Percentiles rank a stretch among this genome's conserved stretches.
Evolutionary conservation across 2,113 vertebrate genomes (phyloP).

Genomic region (Tachysurus fulvidraco): DNA sequence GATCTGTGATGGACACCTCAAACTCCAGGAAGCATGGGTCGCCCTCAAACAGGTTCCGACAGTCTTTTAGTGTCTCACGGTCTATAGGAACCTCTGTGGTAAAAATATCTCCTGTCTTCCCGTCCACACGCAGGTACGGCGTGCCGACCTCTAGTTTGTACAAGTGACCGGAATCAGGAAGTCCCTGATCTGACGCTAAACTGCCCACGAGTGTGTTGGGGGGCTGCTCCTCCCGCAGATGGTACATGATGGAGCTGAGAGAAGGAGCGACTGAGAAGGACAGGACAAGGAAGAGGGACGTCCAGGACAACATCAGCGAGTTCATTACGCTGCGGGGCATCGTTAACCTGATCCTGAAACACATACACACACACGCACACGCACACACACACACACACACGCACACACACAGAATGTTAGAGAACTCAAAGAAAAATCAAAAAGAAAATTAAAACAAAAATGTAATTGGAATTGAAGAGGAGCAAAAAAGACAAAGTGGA

Average conservation of each 20-base stretch:
- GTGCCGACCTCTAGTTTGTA: constrained; percentile 95
- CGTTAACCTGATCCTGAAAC: constrained; percentile 50
- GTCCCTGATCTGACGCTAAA: constrained; percentile 86
- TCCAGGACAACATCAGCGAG: constrained; percentile 48
- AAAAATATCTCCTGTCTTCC: constrained; percentile 94
- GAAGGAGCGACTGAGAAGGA: constrained; percentile 46
- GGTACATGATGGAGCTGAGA: constrained; percentile 75
- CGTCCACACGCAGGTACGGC: constrained; percentile 90
- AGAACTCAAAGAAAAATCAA: background rate
- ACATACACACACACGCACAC: constrained; percentile 43
- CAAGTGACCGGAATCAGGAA: constrained; percentile 88
- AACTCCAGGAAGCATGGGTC: constrained; percentile 92
- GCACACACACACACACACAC: constrained; percentile 44
- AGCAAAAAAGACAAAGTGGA: background rate
- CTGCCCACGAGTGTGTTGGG: constrained; percentile 93
- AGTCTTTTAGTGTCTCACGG: constrained; percentile 87
- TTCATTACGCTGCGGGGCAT: constrained; percentile 61
- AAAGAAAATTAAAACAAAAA: background rate
- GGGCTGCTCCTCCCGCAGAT: constrained; percentile 88
- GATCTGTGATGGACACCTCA: constrained; percentile 93
- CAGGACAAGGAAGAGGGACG: constrained; percentile 36
- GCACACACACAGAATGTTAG: constrained; percentile 38
- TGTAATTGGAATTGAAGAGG: background rate
- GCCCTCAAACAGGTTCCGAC: constrained; percentile 82
- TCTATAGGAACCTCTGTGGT: constrained; percentile 93